phyloP scores from a whole-genome alignment of 2,797 vertebrate genomes.

The Lacerta bilineata region DNA sequence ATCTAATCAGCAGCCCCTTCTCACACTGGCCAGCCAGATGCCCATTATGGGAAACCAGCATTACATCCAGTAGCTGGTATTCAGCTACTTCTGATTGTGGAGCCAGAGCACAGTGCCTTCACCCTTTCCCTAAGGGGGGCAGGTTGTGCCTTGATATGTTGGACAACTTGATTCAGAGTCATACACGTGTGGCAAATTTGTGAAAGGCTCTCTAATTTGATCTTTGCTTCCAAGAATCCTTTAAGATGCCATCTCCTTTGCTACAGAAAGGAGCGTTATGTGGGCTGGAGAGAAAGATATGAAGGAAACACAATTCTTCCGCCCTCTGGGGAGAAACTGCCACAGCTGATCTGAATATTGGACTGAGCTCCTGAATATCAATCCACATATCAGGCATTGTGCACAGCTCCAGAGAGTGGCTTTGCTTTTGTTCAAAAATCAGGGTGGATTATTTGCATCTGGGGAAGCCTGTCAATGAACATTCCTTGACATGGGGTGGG shows the following conservation, averaged over 20 bases:
- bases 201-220: neutral
- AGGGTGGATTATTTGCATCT: neutral
- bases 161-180: neutral
- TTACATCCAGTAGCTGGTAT: too few relatives aligned
- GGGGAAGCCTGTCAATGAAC: constrained; percentile 2
- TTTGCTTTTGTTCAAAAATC: neutral
- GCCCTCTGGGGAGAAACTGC: neutral
- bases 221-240: constrained; percentile 12
- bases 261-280: neutral
- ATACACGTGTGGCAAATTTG: neutral
- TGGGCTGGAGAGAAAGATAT: neutral
- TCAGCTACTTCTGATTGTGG: too few relatives aligned
- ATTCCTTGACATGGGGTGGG: neutral
- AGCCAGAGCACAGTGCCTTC: too few relatives aligned
- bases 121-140: neutral
- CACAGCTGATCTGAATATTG: neutral
- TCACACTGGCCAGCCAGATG: too few relatives aligned
- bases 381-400: neutral
- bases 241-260: neutral
- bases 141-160: neutral
- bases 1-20: too few relatives aligned
- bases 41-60: too few relatives aligned
- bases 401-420: neutral
- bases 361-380: neutral
- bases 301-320: neutral